These are phyloP conservation scores for Achatina immaculata DNA, from an alignment of 1,140 invertebrate species.

Conservation along the genomic window DNA sequence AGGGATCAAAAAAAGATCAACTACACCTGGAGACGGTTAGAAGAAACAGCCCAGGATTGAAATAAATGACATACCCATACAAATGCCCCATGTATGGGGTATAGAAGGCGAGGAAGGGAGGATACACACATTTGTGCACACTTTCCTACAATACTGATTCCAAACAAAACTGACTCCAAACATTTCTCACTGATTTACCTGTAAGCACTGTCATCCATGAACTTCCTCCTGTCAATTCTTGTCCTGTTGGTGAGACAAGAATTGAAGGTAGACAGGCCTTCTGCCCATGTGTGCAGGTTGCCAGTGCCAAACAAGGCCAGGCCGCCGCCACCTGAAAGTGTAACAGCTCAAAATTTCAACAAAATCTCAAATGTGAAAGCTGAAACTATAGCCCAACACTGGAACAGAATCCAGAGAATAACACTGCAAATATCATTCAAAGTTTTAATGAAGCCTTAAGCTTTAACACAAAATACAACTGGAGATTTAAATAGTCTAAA, in stretches of 20 bases:
- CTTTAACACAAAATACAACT: background rate
- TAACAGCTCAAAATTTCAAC: background rate
- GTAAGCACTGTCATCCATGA: constrained; percentile 92
- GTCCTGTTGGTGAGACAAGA: constrained; percentile 75
- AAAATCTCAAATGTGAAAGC: background rate
- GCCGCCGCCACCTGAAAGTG: constrained; percentile 76
- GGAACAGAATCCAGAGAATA: background rate
- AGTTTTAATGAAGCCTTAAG: background rate
- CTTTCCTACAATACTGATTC: too few species aligned
- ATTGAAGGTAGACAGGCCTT: constrained; percentile 79
- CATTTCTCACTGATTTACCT: constrained; percentile 68
- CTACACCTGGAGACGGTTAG: too few species aligned
- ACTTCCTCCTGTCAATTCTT: constrained; percentile 78
- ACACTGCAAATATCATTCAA: background rate
- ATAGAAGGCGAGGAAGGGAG: too few species aligned
- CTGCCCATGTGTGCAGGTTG: constrained; percentile 92
- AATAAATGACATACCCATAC: too few species aligned
- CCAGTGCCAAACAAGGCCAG: constrained; percentile 91
- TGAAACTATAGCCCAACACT: background rate
- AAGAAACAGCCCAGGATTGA: too few species aligned
- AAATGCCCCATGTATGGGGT: too few species aligned
- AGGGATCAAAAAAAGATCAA: too few species aligned
- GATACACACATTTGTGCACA: too few species aligned
- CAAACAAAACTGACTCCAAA: too few species aligned
- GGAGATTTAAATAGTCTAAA: too few species aligned